These are phyloP conservation scores for Beris morrisii DNA, from an alignment of 2,888 invertebrate genomes.

Conservation along the genomic window DNA sequence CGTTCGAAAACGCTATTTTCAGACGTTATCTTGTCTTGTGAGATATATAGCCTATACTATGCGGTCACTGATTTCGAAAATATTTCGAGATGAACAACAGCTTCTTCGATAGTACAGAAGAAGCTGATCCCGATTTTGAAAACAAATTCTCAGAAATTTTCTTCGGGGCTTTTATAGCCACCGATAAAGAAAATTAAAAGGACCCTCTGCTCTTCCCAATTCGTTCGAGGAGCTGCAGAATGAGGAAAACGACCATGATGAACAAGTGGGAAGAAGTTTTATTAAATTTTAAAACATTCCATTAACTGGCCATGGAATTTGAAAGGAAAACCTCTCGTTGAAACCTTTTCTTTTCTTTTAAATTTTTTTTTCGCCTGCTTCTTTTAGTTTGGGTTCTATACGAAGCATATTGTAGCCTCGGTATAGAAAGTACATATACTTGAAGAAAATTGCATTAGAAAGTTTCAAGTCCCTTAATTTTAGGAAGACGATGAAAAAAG, in stretches of 20 bases:
- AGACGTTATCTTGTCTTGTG: neutral
- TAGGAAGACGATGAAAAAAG: neutral
- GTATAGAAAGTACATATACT: neutral
- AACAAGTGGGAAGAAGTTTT: slow-evolving; percentile 20
- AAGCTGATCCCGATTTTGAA: slow-evolving; percentile 17
- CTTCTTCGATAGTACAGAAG: neutral
- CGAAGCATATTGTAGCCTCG: no score
- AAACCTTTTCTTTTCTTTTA: neutral
- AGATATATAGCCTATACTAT: neutral
- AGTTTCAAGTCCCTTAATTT: neutral
- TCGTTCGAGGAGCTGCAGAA: neutral
- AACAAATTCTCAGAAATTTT: slow-evolving; percentile 26
- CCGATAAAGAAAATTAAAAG: slow-evolving; percentile 30
- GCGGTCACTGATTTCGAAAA: slow-evolving; percentile 8
- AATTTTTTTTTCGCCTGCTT: neutral
- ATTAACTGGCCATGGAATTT: slow-evolving; percentile 12
- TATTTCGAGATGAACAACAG: neutral
- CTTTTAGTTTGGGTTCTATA: neutral
- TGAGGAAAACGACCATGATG: neutral
- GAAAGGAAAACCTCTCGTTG: slow-evolving; percentile 14
- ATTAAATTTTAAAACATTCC: slow-evolving; percentile 30
- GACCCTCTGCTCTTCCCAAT: no score
- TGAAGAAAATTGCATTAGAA: neutral
- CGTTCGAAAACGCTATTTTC: neutral
- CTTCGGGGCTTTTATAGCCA: slow-evolving; percentile 25